These are phyloP conservation scores for Himalopsyche kuldschensis DNA, from an alignment of 2,888 invertebrate species.

Conservation along the genomic window DNA sequence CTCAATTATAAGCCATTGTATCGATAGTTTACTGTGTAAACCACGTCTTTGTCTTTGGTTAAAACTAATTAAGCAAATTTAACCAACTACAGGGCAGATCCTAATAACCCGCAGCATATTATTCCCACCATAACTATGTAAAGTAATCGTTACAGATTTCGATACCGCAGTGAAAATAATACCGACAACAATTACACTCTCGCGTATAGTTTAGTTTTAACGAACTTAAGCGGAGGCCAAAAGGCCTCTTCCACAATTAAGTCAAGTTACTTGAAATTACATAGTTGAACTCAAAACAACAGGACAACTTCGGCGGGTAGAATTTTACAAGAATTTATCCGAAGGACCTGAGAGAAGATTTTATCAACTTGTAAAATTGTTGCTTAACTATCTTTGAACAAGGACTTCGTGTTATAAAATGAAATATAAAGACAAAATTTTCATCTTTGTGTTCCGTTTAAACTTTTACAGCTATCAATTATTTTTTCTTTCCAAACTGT, in stretches of 20 bases:
- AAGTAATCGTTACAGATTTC: background rate
- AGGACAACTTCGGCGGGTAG: background rate
- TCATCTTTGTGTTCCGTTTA: background rate
- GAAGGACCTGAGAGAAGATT: background rate
- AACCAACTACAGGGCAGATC: background rate
- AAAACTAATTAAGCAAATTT: background rate
- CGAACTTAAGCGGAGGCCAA: background rate
- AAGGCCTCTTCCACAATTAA: background rate
- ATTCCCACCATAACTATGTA: background rate
- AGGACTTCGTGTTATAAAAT: background rate
- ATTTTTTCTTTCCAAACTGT: background rate
- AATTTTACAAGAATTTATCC: constrained; percentile 6
- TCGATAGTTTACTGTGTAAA: too few relatives aligned
- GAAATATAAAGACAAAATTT: background rate
- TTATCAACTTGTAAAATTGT: background rate
- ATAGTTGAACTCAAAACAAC: background rate
- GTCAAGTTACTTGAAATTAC: constrained; percentile 1
- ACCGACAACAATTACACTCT: background rate
- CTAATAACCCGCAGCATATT: background rate
- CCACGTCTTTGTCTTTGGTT: background rate
- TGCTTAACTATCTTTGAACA: background rate
- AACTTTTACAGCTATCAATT: background rate
- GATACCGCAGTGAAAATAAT: background rate
- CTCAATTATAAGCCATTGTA: too few relatives aligned
- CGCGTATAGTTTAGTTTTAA: background rate